Base-by-base conservation (phyloP, 2,888 invertebrate species). In the Sycophila texana region DNA sequence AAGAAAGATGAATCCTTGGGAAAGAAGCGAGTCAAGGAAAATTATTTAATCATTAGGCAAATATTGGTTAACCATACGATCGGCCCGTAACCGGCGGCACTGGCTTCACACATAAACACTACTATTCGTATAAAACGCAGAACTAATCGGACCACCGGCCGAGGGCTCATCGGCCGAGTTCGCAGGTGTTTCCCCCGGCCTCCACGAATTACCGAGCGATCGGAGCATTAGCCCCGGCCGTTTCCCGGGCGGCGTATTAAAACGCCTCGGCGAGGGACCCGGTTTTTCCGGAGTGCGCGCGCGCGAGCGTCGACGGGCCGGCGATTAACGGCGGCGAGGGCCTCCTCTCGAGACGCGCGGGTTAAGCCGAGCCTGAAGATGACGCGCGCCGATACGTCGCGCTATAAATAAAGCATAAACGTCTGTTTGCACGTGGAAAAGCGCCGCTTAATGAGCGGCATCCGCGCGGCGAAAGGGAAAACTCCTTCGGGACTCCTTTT, bases 361-460 rank as follows among this genome's bases (percentile, higher is more conserved):
- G 63, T 75, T 76, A 10, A 78, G 78, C 82, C 30, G 39, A 80
- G 82, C 82, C 66, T 74, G 80, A 82, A 80, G 80, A 82, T 82
- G 77, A 78, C 74, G 79, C 73, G 77, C 30, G 51, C 47, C 75
- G 82, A 80, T 80, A 80, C 49, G 55, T 61, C 53, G 68, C 51
- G 47, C 70, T 79, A 79, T 79, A 79, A 79, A 79, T 77, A 81
- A 81, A 77, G 49, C 76, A 76, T 76, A 79, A 79, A 74, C 81
- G 79, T 81, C 81, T 79, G 67, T 81, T 81, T 81, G 79, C 81
- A 77, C 79, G 77, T 74, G 81, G 81, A 82, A 82, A 81, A 81
- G 77, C 79, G 14, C 16, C 55, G 68, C 49, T 58, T 80, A 82
- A 80, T 77, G 77, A 77, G 81, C 76, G 79, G 71, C 76, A 74